Percentiles rank a stretch among this genome's conserved stretches.
Evolutionary conservation across 2,797 vertebrate genomes (phyloP).

Genomic region (Micropoecilia bifurca): DNA sequence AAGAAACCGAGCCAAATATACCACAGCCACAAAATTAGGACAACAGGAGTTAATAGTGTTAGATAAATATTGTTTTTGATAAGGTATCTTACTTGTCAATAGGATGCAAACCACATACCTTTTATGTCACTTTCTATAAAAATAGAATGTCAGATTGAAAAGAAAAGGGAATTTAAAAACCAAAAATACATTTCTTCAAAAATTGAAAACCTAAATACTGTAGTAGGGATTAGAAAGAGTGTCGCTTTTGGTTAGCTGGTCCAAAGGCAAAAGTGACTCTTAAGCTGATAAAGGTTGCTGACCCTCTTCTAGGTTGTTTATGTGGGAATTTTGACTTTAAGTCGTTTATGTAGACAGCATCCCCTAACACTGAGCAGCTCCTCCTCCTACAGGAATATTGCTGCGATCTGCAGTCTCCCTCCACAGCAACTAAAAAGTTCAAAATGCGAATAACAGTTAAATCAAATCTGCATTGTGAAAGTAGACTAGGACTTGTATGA

Average conservation of each 20-base stretch:
- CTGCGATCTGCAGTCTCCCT: background rate
- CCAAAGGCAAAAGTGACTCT: background rate
- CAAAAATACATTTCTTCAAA: background rate
- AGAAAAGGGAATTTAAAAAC: background rate
- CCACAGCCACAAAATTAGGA: no score
- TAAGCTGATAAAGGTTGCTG: background rate
- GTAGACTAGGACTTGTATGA: background rate
- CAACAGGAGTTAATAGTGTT: no score
- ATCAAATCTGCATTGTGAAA: background rate
- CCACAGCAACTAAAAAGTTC: background rate
- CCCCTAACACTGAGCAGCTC: background rate
- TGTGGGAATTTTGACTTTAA: background rate
- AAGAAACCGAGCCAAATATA: no score
- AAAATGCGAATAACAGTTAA: background rate
- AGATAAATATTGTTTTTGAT: background rate
- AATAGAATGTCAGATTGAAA: background rate
- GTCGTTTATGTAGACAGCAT: background rate
- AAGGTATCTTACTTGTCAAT: background rate
- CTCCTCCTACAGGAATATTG: background rate
- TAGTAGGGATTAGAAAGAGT: background rate
- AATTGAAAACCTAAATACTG: background rate
- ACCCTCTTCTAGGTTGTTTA: background rate
- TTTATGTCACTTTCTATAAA: no score
- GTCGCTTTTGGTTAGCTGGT: background rate
- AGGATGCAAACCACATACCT: background rate